Evolutionary conservation across 2,797 vertebrate genomes (phyloP).

Genomic region (Takifugu ocellatus): DNA sequence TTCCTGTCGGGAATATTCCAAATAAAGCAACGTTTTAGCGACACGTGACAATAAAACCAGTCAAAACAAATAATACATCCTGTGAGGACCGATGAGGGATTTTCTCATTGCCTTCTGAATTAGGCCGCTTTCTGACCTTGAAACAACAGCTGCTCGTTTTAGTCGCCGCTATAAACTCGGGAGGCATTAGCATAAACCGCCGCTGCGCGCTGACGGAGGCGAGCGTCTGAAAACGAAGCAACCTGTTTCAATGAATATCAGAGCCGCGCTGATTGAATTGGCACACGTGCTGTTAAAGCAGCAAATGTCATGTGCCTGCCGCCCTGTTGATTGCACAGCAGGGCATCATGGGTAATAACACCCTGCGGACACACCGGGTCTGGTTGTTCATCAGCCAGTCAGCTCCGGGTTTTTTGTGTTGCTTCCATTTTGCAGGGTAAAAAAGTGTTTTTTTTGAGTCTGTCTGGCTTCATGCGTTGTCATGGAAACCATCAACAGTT

Average conservation of each 20-base stretch:
- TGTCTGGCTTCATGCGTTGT: too few relatives aligned
- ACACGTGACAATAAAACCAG: not conserved
- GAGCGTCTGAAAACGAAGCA: too few relatives aligned
- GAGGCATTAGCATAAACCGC: constrained; percentile 26
- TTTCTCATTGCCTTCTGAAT: constrained; percentile 28
- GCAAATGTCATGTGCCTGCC: constrained; percentile 45
- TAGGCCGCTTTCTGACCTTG: constrained; percentile 36
- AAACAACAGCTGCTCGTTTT: constrained; percentile 41
- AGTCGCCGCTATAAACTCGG: constrained; percentile 29
- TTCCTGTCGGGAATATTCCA: constrained; percentile 5
- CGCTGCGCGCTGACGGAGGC: not conserved
- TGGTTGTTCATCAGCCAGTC: too few relatives aligned
- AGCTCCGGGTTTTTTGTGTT: too few relatives aligned
- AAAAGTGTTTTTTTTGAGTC: too few relatives aligned
- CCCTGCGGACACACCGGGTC: constrained; percentile 11
- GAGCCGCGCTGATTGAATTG: too few relatives aligned
- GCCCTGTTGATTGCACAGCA: constrained; percentile 38
- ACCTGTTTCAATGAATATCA: too few relatives aligned
- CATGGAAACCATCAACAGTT: too few relatives aligned
- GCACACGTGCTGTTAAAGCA: constrained; percentile 8
- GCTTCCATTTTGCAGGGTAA: too few relatives aligned
- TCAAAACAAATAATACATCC: constrained; percentile 29
- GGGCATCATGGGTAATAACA: constrained; percentile 39
- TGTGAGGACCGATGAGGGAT: constrained; percentile 4
- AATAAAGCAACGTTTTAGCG: not conserved